Percentiles rank a stretch among this genome's conserved stretches.
Conservation (phyloP, 2,888 invertebrate genomes). For the Punctoribates punctum region DNA sequence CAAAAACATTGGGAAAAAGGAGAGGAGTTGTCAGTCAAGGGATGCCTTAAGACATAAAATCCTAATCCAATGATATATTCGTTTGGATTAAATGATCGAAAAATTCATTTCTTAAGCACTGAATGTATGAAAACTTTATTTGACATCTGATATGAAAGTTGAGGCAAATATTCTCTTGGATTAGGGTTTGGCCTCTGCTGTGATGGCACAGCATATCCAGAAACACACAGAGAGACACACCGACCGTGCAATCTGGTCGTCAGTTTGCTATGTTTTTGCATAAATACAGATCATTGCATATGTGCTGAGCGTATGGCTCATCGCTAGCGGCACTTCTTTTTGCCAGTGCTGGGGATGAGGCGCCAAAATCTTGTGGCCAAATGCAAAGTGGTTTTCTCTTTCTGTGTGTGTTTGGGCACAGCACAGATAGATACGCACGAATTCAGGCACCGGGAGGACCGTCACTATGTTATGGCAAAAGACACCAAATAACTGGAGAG, state of each 20-base stretch:
- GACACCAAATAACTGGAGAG: neutral
- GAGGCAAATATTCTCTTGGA: neutral
- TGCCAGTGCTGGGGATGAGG: neutral
- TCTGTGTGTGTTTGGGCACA: neutral
- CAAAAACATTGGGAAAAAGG: too few species aligned
- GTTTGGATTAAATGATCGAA: neutral
- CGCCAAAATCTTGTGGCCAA: conserved; percentile 30
- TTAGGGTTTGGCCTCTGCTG: neutral
- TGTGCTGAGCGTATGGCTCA: neutral
- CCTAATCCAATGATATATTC: neutral
- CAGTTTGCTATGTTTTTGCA: neutral
- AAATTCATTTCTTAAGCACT: neutral
- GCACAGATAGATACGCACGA: too few species aligned
- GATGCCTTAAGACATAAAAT: too few species aligned
- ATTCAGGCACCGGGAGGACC: neutral
- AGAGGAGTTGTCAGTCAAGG: too few species aligned
- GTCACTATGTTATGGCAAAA: neutral
- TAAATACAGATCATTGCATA: neutral
- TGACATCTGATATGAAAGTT: neutral
- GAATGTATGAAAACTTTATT: neutral
- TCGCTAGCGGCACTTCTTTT: neutral
- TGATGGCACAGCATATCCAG: too few species aligned
- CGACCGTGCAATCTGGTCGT: neutral
- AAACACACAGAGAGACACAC: too few species aligned
- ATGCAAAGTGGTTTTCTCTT: neutral